Percentiles rank a stretch among this genome's conserved stretches.
Evolutionary conservation across 2,888 invertebrate species (phyloP).

Genomic region (Cosmia trapezina): DNA sequence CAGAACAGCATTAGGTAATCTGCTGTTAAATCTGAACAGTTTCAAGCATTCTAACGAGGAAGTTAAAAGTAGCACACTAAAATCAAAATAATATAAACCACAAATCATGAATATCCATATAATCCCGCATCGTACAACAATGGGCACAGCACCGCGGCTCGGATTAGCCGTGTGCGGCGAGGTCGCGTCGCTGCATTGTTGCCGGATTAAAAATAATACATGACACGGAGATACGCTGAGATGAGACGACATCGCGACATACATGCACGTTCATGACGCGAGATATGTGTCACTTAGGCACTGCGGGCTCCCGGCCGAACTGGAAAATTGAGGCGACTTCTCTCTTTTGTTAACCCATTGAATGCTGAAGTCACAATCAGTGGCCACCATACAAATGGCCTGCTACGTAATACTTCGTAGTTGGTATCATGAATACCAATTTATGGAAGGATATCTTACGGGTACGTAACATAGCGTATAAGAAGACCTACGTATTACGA

Average conservation of each 20-base stretch:
- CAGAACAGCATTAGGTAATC: neutral
- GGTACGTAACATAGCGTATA: no score
- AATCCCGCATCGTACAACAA: slow-evolving; percentile 41
- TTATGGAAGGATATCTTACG: no score
- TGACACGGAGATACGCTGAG: slow-evolving; percentile 50
- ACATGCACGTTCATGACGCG: slow-evolving; percentile 13
- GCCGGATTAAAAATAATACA: slow-evolving; percentile 81
- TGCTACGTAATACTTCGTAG: no score
- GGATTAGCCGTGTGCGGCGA: slow-evolving; percentile 78
- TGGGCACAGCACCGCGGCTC: slow-evolving; percentile 55
- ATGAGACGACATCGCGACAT: slow-evolving; percentile 38
- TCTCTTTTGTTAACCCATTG: no score
- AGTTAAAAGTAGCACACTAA: neutral
- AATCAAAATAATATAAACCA: slow-evolving; percentile 5
- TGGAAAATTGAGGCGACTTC: neutral
- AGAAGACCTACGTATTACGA: no score
- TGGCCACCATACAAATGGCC: no score
- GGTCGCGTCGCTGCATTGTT: slow-evolving; percentile 75
- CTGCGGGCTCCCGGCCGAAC: neutral
- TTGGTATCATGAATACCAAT: no score
- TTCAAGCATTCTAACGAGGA: neutral
- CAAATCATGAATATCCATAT: slow-evolving; percentile 12
- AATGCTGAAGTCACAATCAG: no score
- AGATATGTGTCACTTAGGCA: slow-evolving; percentile 25
- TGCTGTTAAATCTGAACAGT: neutral